Percentiles rank a stretch among this genome's conserved stretches.
Conservation (phyloP, 2,888 invertebrate species). For the Dynastes maya region DNA sequence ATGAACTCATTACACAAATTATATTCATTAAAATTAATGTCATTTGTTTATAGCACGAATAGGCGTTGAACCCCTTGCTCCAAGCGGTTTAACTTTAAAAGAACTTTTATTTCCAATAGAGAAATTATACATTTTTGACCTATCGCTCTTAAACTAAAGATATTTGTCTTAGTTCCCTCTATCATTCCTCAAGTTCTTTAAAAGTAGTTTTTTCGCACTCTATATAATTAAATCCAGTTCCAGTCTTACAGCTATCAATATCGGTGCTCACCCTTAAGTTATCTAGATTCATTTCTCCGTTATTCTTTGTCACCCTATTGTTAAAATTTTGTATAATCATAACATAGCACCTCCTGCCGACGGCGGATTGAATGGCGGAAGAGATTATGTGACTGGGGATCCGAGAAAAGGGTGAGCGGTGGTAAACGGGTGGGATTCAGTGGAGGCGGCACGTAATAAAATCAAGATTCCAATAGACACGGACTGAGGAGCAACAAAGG, state of each 20-base stretch:
- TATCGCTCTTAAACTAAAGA: too few relatives aligned
- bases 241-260: neutral
- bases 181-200: too few relatives aligned
- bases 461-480: slow-evolving; percentile 36
- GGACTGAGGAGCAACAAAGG: slow-evolving; percentile 21
- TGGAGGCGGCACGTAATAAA: slow-evolving; percentile 21
- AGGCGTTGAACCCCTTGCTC: too few relatives aligned
- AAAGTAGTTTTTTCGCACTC: too few relatives aligned
- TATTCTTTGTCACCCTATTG: slow-evolving; percentile 2
- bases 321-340: slow-evolving; percentile 10
- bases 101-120: too few relatives aligned
- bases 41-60: too few relatives aligned
- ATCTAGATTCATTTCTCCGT: neutral
- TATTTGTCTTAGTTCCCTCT: too few relatives aligned
- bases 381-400: slow-evolving; percentile 9
- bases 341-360: slow-evolving; percentile 3
- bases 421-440: neutral
- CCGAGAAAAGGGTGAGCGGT: neutral
- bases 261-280: neutral
- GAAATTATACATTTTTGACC: too few relatives aligned
- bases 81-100: too few relatives aligned
- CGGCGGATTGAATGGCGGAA: slow-evolving; percentile 2
- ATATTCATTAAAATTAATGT: too few relatives aligned
- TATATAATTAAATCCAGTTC: neutral
- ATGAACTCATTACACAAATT: too few relatives aligned